These are phyloP conservation scores for Thereva unica DNA, from an alignment of 2,888 invertebrate genomes.

Conservation along the genomic window DNA sequence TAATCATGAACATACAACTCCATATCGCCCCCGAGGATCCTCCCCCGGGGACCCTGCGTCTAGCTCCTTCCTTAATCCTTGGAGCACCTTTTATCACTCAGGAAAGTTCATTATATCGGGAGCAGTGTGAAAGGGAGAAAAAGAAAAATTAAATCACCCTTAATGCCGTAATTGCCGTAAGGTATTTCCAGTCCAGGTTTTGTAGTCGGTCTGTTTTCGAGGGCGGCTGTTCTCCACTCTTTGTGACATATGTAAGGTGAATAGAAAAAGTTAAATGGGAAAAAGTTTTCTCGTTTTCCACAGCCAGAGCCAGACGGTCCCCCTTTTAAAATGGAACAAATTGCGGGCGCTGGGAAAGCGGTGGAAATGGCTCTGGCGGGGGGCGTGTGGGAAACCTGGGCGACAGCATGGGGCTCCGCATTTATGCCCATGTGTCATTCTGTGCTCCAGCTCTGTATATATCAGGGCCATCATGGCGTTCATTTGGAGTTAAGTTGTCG, in stretches of 20 bases:
- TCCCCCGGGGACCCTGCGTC: no score
- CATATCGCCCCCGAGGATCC: no score
- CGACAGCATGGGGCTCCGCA: not conserved
- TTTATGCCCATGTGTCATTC: conserved; percentile 29
- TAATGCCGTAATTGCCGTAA: conserved; percentile 27
- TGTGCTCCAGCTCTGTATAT: conserved; percentile 5
- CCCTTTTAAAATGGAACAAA: not conserved
- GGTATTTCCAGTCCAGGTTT: conserved; percentile 14
- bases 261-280: conserved; percentile 35
- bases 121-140: conserved; percentile 9
- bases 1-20: no score
- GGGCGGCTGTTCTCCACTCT: conserved; percentile 15
- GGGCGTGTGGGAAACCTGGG: not conserved
- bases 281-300: conserved; percentile 34
- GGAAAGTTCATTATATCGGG: conserved; percentile 27
- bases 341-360: no score
- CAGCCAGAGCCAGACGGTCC: conserved; percentile 21
- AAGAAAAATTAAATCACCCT: conserved; percentile 17
- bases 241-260: conserved; percentile 27
- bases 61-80: not conserved
- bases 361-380: not conserved
- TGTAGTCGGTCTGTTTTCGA: conserved; percentile 22
- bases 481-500: conserved; percentile 24
- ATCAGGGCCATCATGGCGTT: conserved; percentile 26
- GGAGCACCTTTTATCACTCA: conserved; percentile 8